phyloP scores from a whole-genome alignment of 1,140 invertebrate species.

The Bombus sibiricus region DNA sequence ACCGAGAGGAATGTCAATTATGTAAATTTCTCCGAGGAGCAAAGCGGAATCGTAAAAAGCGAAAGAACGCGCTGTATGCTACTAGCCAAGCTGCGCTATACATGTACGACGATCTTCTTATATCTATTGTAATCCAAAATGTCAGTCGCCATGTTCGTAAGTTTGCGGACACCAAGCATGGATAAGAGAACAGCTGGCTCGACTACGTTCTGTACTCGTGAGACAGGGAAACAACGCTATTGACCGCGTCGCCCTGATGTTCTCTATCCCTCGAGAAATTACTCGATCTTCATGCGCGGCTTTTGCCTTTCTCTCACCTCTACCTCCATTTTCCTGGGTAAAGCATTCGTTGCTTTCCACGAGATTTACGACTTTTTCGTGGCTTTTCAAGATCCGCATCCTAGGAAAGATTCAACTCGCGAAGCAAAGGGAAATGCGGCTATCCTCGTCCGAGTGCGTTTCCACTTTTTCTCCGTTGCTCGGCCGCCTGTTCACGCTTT shows the following conservation, averaged over 20 bases:
- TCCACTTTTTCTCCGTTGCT: neutral
- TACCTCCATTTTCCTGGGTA: neutral
- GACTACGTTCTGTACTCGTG: neutral
- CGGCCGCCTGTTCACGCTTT: neutral
- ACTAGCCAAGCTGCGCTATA: too few species aligned
- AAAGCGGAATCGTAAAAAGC: constrained; percentile 8
- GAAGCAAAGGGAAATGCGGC: neutral
- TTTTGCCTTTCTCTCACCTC: neutral
- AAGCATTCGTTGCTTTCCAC: constrained; percentile 37
- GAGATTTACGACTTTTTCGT: constrained; percentile 59
- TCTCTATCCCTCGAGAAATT: constrained; percentile 58
- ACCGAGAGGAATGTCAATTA: constrained; percentile 36
- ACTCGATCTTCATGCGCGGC: constrained; percentile 46
- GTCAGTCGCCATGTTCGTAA: neutral
- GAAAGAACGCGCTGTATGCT: neutral
- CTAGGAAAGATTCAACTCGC: neutral
- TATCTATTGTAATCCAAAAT: neutral
- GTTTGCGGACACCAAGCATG: too few species aligned
- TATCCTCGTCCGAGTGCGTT: neutral
- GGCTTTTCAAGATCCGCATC: constrained; percentile 31
- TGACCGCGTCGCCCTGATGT: neutral
- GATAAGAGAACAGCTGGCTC: neutral
- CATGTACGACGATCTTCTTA: too few species aligned
- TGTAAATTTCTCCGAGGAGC: constrained; percentile 15
- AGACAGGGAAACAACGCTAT: neutral